phyloP scores from a whole-genome alignment of 2,888 invertebrate species.

The Macrosiphum euphorbiae region DNA sequence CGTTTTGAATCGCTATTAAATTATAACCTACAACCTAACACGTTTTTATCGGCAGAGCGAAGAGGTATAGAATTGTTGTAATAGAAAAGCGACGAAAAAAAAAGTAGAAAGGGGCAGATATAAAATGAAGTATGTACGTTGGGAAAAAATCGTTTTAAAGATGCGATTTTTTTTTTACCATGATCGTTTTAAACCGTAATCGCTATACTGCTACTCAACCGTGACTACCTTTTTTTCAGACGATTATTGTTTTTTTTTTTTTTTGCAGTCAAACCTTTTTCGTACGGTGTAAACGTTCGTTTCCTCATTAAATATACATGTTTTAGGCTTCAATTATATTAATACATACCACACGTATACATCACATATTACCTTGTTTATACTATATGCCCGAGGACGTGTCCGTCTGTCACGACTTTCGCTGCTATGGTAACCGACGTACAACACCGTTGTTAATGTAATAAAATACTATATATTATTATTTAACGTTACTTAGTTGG shows the following conservation, averaged over 20 bases:
- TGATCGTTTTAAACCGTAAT: not conserved
- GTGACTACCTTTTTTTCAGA: not conserved
- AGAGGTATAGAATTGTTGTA: not conserved
- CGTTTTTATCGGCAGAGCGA: not conserved
- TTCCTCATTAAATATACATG: slow-evolving; percentile 13
- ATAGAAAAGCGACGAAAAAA: not conserved
- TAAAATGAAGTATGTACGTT: not conserved
- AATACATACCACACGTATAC: not conserved
- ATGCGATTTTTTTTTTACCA: not conserved
- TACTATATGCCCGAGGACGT: not conserved
- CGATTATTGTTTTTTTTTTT: not conserved
- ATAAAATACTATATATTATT: not conserved
- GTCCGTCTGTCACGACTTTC: not conserved
- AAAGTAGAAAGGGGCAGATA: not conserved
- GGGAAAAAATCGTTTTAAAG: not conserved
- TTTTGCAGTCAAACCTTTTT: not conserved
- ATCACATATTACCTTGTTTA: not conserved
- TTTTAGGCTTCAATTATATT: not conserved
- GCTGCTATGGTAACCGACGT: not conserved
- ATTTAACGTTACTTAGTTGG: not conserved
- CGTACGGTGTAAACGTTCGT: not conserved
- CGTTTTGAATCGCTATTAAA: not conserved
- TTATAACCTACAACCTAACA: not conserved
- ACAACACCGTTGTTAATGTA: not conserved
- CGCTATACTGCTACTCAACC: not conserved